Evolutionary conservation across 2,113 vertebrate species (phyloP), one percentile per base, ranked within the genome.

Genomic region (Corythornis madagascariensis): DNA sequence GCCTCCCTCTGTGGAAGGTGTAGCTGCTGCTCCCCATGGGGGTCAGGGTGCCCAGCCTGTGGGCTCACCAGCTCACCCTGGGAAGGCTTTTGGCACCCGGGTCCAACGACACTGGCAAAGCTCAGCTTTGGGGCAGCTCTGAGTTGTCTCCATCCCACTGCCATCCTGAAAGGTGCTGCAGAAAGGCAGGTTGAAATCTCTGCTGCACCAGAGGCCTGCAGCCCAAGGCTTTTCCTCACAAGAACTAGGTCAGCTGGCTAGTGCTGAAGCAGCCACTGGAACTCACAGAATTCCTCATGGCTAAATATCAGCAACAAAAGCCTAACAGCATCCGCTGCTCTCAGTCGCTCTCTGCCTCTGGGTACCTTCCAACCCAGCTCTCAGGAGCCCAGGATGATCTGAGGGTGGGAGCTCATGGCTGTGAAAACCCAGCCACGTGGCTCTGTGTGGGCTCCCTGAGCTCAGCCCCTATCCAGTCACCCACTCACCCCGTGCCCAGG

Each of bases 171-270:
- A 70, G 86, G 90, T 79, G 91, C 91, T 83, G 73, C 59, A 88
- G 95, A 87, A 92, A 92, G 29, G 81, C 92, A 85, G 86, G 76
- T 7, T 83, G 86, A 85, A 95, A 95, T 93, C 91, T 91, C 84
- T 38, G 18, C 91, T 90, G 92, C 86, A 73, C 4, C 53, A 26
- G 63, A 76, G 84, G 63, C 84, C 55, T 10, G 57, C 57, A 90
- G 83, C 69, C 89, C 45, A 6, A 57, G 72, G 92, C 77, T 79
- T 84, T 84, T 83, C 50, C 16, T 75, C 55, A 9, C 50, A 90
- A 64, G 81, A 96, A 90, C 91, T 96, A 93, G 92, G 95, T 94
- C 95, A 96, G 81, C 10, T 70, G 90, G 83, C 89, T 90, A 56
- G 57, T 20, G 24, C 90, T 79, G 22, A 65, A 69, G 78, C 43